phyloP scores from a whole-genome alignment of 1,140 invertebrate species.

The Hesperophylax magnus region DNA sequence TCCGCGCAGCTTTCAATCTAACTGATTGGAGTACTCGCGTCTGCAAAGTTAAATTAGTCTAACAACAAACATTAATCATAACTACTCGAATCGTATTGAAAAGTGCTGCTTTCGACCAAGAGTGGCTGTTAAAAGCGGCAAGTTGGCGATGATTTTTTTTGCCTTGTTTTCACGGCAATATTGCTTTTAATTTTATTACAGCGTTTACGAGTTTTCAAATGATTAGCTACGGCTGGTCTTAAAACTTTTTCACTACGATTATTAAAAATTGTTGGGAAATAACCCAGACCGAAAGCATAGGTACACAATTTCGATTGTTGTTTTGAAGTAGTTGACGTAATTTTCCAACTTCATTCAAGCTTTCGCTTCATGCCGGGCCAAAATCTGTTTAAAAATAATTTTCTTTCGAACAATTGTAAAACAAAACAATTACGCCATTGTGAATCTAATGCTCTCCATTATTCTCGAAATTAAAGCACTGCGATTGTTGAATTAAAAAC shows the following conservation, averaged over 20 bases:
- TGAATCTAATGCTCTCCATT: no score
- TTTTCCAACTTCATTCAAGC: slow-evolving; percentile 1
- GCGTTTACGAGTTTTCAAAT: slow-evolving; percentile 14
- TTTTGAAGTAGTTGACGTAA: background rate
- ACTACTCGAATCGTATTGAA: slow-evolving; percentile 21
- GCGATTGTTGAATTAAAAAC: no score
- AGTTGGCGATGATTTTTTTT: slow-evolving; percentile 13
- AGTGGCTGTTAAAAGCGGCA: background rate
- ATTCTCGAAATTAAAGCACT: no score
- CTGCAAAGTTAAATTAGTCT: slow-evolving; percentile 55
- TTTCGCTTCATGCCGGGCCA: background rate
- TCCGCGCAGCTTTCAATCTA: no score
- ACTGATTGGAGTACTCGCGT: slow-evolving; percentile 48
- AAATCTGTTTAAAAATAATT: no score
- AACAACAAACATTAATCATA: slow-evolving; percentile 43
- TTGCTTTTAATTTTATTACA: slow-evolving; percentile 9
- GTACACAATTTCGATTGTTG: background rate
- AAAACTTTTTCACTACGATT: slow-evolving; percentile 5
- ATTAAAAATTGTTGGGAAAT: slow-evolving; percentile 12
- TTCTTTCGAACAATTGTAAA: no score
- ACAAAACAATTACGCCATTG: no score
- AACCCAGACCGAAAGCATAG: background rate
- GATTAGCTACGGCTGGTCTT: background rate
- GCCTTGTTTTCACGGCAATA: background rate
- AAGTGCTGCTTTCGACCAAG: slow-evolving; percentile 5